phyloP scores from a whole-genome alignment of 2,888 invertebrate genomes.

The Furcula furcula region DNA sequence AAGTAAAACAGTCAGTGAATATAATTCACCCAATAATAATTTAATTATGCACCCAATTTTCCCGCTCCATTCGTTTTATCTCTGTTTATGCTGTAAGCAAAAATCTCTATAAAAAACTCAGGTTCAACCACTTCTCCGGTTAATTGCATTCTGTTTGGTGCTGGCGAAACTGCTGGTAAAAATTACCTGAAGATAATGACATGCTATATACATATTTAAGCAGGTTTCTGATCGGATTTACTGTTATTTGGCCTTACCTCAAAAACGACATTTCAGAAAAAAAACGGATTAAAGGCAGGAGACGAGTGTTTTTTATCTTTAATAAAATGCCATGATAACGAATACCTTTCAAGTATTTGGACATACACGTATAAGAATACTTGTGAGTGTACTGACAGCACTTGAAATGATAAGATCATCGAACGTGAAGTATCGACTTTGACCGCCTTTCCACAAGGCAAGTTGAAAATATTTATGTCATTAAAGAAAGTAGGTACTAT shows the following conservation, averaged over 20 bases:
- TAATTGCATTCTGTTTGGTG: conserved; percentile 1
- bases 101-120: background rate
- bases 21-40: too few relatives aligned
- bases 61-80: too few relatives aligned
- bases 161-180: conserved; percentile 10
- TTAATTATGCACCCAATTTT: too few relatives aligned
- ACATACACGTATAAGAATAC: conserved; percentile 1
- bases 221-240: conserved; percentile 10
- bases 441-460: background rate
- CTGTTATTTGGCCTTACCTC: conserved; percentile 2
- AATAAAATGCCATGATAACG: conserved; percentile 9
- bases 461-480: too few relatives aligned
- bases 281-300: conserved; percentile 1
- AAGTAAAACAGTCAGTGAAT: too few relatives aligned
- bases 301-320: conserved; percentile 14
- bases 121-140: conserved; percentile 7
- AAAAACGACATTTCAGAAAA: conserved; percentile 10
- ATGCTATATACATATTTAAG: conserved; percentile 8
- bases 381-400: conserved; percentile 15
- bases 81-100: background rate
- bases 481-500: too few relatives aligned
- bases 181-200: conserved; percentile 9
- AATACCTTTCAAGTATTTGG: conserved; percentile 4
- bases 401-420: conserved; percentile 15
- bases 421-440: background rate